Percentiles rank a stretch among this genome's conserved stretches.
Evolutionary conservation across 2,113 vertebrate species (phyloP).

Genomic region (Lasiurus borealis): DNA sequence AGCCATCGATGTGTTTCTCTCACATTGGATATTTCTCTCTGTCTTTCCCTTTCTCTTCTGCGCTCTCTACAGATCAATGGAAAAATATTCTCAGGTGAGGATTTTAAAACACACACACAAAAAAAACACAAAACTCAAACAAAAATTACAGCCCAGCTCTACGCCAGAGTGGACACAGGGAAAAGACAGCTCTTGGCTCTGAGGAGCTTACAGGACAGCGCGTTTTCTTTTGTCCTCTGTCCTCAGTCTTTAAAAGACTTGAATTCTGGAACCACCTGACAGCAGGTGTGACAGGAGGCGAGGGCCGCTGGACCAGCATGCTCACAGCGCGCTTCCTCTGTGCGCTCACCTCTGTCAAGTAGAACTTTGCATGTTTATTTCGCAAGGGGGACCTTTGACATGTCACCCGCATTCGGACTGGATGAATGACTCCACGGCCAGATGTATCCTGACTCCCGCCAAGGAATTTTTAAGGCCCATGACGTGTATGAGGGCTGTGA

Average conservation of each 20-base stretch:
- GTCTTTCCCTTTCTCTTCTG: too few relatives aligned
- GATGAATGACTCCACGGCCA: neutral
- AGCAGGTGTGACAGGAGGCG: neutral
- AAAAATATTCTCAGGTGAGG: too few relatives aligned
- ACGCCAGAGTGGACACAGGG: neutral
- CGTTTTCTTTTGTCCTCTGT: neutral
- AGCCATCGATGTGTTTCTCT: too few relatives aligned
- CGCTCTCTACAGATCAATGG: too few relatives aligned
- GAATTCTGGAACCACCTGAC: neutral
- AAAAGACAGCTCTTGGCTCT: neutral
- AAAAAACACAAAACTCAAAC: too few relatives aligned
- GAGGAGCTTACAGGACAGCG: neutral
- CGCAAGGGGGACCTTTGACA: neutral
- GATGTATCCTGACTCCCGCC: neutral
- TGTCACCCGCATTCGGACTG: neutral
- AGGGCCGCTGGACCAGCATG: neutral
- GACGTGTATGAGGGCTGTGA: constrained; percentile 44
- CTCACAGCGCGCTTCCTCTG: neutral
- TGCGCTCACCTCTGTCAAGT: neutral
- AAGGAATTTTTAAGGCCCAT: neutral
- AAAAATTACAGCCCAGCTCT: neutral
- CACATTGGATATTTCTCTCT: too few relatives aligned
- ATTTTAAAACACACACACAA: too few relatives aligned
- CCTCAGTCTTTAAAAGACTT: neutral
- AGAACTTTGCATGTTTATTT: neutral